Evolutionary conservation across 2,113 vertebrate genomes (phyloP).

Genomic region (Phyllostomus discolor): DNA sequence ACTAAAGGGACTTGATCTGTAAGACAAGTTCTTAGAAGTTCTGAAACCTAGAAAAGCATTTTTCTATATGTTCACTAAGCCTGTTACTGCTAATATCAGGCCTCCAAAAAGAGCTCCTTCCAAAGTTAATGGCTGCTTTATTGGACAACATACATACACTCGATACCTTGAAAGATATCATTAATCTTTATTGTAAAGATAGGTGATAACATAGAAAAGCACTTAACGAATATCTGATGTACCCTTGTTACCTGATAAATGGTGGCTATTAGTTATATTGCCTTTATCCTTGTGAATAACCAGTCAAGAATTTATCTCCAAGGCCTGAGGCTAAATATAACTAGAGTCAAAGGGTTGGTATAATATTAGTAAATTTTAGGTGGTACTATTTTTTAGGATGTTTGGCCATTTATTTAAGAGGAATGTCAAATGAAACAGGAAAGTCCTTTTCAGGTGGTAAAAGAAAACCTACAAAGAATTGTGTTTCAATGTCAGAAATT

Average conservation of each 20-base stretch:
- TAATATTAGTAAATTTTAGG: background rate
- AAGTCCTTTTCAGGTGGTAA: constrained; percentile 6
- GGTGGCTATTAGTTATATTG: background rate
- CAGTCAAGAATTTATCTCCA: background rate
- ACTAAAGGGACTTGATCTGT: background rate
- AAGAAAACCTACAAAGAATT: constrained; percentile 19
- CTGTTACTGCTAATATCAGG: background rate
- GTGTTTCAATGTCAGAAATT: constrained; percentile 14
- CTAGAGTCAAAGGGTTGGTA: background rate
- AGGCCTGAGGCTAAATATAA: background rate
- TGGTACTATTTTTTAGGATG: background rate
- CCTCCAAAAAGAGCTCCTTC: background rate
- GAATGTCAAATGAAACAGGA: background rate
- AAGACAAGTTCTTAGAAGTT: constrained; percentile 16
- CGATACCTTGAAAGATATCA: constrained; percentile 9
- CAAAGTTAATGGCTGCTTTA: background rate
- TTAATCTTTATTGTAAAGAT: constrained; percentile 31
- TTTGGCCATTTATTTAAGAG: background rate
- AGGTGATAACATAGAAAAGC: background rate
- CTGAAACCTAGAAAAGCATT: background rate
- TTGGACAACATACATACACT: background rate
- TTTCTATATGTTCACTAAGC: background rate
- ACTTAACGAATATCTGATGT: background rate
- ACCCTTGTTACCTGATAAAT: background rate
- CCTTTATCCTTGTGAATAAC: constrained; percentile 9